Base-by-base conservation (phyloP, 2,888 invertebrate genomes). In the Miltochrista miniata region DNA sequence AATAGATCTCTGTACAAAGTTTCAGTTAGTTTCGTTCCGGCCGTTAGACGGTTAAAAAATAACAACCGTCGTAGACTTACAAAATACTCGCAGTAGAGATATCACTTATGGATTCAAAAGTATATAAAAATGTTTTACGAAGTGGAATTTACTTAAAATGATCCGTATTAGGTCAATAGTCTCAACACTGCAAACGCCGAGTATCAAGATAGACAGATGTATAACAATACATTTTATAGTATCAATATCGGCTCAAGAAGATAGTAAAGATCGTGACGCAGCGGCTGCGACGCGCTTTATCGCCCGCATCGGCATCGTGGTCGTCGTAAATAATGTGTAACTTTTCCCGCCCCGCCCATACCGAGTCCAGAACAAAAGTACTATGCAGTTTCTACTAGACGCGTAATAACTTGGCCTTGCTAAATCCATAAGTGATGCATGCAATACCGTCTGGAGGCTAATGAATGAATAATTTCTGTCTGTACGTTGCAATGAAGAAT, bases 291-390 rank as follows among this genome's bases (percentile, higher is more conserved):
- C 89, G 89, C 85, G 85, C 86, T 86, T 91, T 90, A 91, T 91
- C 91, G 85, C 79, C 18, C 70, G 82, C 84, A 91, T 90, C 91
- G 87, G 74, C 79, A 88, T 90, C 90, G 90, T 90, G 90, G 89
- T 75, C 81, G 75, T 86, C 88, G 90, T 91, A 91, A 90, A 91
- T 91, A 90, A 90, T 88, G 88, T 83, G 87, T 88, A 89, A 88
- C 87, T 90, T 90, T 90, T 88, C 87, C 89, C 87, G 89, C 81
- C 88, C 87, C 90, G 90, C 90, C 90, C 83, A 85, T 79, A 71
- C 75, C 73, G 71, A 59, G 64, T 57, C 47, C 52, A 64, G 79
- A 79, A 87, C 82, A 71, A 70, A 74, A 76, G 55, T 58, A 59
- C 68, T 37, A 61, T 85, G 79, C 77, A 85, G 83, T 68, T 61